These are phyloP conservation scores for Trichonephila clavipes DNA, from an alignment of 1,140 invertebrate species.

Conservation along the genomic window DNA sequence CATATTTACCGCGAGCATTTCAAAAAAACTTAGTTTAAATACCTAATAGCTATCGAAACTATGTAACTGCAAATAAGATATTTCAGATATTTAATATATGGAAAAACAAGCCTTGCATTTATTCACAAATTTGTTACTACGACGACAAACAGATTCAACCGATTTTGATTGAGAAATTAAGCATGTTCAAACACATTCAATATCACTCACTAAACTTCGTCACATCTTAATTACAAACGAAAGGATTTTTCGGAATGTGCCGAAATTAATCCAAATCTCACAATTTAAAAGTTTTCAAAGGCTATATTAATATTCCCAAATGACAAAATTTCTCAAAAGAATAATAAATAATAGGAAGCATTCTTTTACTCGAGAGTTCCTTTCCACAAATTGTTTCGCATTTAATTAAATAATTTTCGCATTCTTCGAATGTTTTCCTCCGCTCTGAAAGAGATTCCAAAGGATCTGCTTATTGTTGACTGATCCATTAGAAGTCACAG, in stretches of 20 bases:
- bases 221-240: not conserved
- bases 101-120: too few relatives aligned
- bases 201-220: not conserved
- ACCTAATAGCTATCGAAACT: too few relatives aligned
- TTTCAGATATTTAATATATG: too few relatives aligned
- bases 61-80: too few relatives aligned
- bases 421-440: not conserved
- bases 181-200: not conserved
- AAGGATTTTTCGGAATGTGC: not conserved
- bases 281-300: not conserved
- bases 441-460: not conserved
- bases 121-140: too few relatives aligned
- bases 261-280: not conserved
- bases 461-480: not conserved
- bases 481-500: slow-evolving; percentile 25
- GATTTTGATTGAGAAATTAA: not conserved
- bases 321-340: not conserved
- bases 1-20: too few relatives aligned
- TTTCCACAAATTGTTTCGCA: not conserved
- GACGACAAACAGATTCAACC: not conserved
- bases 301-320: slow-evolving; percentile 6
- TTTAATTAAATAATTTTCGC: slow-evolving; percentile 39
- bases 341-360: not conserved
- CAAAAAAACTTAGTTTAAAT: too few relatives aligned
- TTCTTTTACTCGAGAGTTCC: not conserved